phyloP scores from a whole-genome alignment of 2,888 invertebrate species.

The Itoplectis maculator region DNA sequence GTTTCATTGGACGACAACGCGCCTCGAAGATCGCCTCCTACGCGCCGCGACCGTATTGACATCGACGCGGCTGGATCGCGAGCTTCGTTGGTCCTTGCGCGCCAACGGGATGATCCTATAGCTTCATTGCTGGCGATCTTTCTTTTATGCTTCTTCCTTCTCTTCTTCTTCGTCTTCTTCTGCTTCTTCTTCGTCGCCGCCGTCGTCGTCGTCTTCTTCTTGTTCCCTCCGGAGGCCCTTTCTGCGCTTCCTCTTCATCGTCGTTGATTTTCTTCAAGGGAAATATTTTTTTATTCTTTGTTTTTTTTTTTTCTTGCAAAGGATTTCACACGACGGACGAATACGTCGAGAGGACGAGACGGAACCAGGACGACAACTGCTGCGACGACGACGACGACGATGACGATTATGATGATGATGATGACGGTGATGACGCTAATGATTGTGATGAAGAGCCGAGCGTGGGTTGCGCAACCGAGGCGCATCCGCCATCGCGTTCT shows the following conservation, averaged over 20 bases:
- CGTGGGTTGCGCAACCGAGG: conserved; percentile 75
- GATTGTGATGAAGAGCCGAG: conserved; percentile 72
- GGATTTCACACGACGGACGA: conserved; percentile 50
- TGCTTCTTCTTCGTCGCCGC: conserved; percentile 4
- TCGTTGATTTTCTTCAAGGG: conserved; percentile 15
- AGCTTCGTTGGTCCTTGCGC: conserved; percentile 63
- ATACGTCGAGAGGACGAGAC: conserved; percentile 41
- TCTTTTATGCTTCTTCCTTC: conserved; percentile 31
- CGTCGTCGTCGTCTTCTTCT: not conserved
- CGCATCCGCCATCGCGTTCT: conserved; percentile 75
- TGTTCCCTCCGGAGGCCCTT: conserved; percentile 22
- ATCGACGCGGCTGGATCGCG: conserved; percentile 56
- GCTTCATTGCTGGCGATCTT: conserved; percentile 31
- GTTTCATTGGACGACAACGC: conserved; percentile 78
- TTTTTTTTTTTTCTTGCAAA: conserved; percentile 3
- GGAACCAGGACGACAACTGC: conserved; percentile 50
- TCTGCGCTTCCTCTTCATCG: conserved; percentile 34
- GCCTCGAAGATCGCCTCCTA: conserved; percentile 76
- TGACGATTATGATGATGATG: conserved; percentile 62
- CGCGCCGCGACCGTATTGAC: conserved; percentile 68
- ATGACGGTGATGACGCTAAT: conserved; percentile 62
- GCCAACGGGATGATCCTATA: conserved; percentile 46
- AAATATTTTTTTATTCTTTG: not conserved
- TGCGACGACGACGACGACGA: conserved; percentile 45
- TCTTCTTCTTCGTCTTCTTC: conserved; percentile 23